Evolutionary conservation across 2,888 invertebrate species (phyloP).

Genomic region (Diarsia brunnea): DNA sequence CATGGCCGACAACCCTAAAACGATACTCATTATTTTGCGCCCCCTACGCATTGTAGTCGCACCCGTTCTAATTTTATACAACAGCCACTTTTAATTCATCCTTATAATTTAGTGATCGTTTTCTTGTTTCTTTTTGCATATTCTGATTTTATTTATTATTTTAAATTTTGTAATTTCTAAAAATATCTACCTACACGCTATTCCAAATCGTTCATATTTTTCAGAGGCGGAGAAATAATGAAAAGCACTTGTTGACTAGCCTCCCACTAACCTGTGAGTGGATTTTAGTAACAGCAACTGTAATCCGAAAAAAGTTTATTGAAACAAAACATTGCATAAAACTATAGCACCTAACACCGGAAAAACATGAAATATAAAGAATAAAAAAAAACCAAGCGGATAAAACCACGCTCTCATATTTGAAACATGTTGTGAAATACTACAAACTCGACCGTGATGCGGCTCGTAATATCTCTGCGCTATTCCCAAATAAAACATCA

Average conservation of each 20-base stretch:
- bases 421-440: conserved; percentile 9
- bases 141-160: not conserved
- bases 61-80: conserved; percentile 75
- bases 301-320: not conserved
- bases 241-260: too few relatives aligned
- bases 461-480: conserved; percentile 1
- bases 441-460: not conserved
- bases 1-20: conserved; percentile 73
- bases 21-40: conserved; percentile 78
- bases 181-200: too few relatives aligned
- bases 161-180: too few relatives aligned
- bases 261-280: not conserved
- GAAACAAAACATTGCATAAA: not conserved
- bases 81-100: conserved; percentile 56
- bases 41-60: conserved; percentile 80
- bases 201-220: too few relatives aligned
- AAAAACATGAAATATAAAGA: conserved; percentile 14
- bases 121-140: not conserved
- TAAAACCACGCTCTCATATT: conserved; percentile 12
- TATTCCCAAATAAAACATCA: conserved; percentile 31
- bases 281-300: not conserved
- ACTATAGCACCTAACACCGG: not conserved
- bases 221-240: too few relatives aligned
- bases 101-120: conserved; percentile 33
- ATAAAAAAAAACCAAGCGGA: conserved; percentile 22